These are phyloP conservation scores for Sebastes kiyomatsui DNA, from an alignment of 2,797 vertebrate species.

Conservation along the genomic window DNA sequence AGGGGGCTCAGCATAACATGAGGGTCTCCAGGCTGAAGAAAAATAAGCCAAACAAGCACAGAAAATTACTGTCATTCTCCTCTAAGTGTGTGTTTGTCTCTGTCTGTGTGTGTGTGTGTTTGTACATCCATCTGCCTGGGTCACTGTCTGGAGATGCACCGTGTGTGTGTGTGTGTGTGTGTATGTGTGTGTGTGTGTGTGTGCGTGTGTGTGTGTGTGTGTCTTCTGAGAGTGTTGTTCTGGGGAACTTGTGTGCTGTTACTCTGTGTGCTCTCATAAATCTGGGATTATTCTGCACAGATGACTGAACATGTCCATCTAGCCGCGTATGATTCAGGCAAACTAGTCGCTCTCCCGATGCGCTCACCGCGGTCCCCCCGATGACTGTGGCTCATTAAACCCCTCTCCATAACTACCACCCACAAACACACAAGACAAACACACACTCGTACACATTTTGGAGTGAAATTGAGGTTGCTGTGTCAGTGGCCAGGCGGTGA, in stretches of 20 bases:
- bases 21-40: conserved; percentile 38
- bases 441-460: conserved; percentile 2
- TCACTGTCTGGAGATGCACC: conserved; percentile 10
- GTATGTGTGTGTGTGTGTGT: background rate
- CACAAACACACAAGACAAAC: background rate
- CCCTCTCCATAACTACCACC: background rate
- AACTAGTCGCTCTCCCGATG: conserved; percentile 7
- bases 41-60: conserved; percentile 43
- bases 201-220: background rate
- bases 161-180: background rate
- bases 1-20: conserved; percentile 38
- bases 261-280: conserved; percentile 13
- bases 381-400: conserved; percentile 35
- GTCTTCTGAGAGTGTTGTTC: conserved; percentile 2
- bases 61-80: conserved; percentile 61
- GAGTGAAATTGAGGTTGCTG: conserved; percentile 49
- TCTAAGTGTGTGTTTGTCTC: conserved; percentile 1
- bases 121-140: background rate
- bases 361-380: background rate
- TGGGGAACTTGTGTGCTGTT: background rate
- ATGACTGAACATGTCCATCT: conserved; percentile 27
- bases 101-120: background rate
- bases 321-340: conserved; percentile 21
- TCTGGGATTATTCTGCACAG: conserved; percentile 16
- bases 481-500: conserved; percentile 45